Evolutionary conservation across 2,888 invertebrate species (phyloP), one percentile per base, ranked within the genome.

Genomic region (Hydraecia micacea): DNA sequence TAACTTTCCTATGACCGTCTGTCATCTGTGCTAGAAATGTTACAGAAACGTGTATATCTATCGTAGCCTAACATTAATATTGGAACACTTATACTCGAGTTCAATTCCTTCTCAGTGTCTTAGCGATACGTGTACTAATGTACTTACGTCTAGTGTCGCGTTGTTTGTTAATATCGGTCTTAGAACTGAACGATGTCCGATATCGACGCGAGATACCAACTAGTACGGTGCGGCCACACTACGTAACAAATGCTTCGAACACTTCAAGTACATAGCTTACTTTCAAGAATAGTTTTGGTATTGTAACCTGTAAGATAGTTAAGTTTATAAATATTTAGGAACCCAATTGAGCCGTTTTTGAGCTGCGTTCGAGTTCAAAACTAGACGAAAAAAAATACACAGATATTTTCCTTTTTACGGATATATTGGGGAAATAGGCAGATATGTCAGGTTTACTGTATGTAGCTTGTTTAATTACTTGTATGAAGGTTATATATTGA

Each of bases 51-150:
- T 62, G 60, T 80, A 85, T 58, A 74, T 39, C 68, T 85, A 87
- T 66, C 55, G 67, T 74, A 80, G 77, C 79, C 86, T 89, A 79
- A 87, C 66, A 73, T 75, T 79, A 81, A 63, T 80, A 80, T 77
- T 74, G 83, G 73, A 88, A 81, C 87, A 87, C 90, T 90, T 84
- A 87, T 63, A 78, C 36, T 74, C 77, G 66, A 90, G 80, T 85
- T 91, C 91, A 91, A 91, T 91, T 91, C 91, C 91, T 87, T 86
- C 76, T 85, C 82, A 85, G 78, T 87, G 84, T 81, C 79, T 90
- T 79, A 79, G 84, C 79, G 80, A 71, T 82, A 87, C 72, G 32
- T 52, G 78, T 25, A 6, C 25, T 63, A 63, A 63, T 11, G 63
- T 85, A 86, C 80, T 84, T 89, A 90, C 36, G 39, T 39, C 77